phyloP scores from a whole-genome alignment of 2,113 vertebrate genomes.

The Chionodraco myersi region DNA sequence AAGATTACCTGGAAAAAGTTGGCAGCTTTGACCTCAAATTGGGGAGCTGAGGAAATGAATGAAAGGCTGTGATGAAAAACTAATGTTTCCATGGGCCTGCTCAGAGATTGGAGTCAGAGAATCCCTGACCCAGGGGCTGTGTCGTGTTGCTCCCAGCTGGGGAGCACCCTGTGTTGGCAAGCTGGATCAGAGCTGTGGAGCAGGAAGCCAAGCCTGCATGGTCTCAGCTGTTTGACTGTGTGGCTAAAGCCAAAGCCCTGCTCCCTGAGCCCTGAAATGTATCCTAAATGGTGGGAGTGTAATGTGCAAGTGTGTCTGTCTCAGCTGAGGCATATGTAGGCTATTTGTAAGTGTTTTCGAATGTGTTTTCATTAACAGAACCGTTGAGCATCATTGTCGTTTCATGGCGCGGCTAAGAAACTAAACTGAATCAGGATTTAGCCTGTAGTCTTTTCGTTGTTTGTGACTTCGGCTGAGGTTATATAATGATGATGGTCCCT shows the following conservation, averaged over 20 bases:
- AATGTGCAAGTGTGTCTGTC: constrained; percentile 5
- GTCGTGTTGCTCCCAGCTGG: constrained; percentile 45
- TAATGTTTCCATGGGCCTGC: constrained; percentile 24
- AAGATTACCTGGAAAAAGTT: constrained; percentile 38
- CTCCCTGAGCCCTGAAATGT: constrained; percentile 61
- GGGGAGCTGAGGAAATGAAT: constrained; percentile 32
- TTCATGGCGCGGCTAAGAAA: constrained; percentile 1
- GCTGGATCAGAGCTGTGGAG: constrained; percentile 56
- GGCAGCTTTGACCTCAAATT: constrained; percentile 27
- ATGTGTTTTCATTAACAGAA: neutral
- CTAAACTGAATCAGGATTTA: constrained; percentile 10
- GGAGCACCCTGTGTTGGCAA: constrained; percentile 28
- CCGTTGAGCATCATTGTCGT: neutral
- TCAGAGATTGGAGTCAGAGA: constrained; percentile 48
- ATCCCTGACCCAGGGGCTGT: constrained; percentile 50
- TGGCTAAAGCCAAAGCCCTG: constrained; percentile 49
- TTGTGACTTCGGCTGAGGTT: constrained; percentile 54
- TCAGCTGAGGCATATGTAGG: constrained; percentile 28
- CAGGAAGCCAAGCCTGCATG: constrained; percentile 44
- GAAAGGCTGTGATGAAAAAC: constrained; percentile 25
- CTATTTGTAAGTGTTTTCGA: constrained; percentile 23
- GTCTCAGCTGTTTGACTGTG: constrained; percentile 59
- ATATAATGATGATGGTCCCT: constrained; percentile 62
- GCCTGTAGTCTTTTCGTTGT: constrained; percentile 13
- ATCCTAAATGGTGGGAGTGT: constrained; percentile 55